Evolutionary conservation across 2,113 vertebrate genomes (phyloP), one percentile per base, ranked within the genome.

Genomic region (Falcunculus frontatus): DNA sequence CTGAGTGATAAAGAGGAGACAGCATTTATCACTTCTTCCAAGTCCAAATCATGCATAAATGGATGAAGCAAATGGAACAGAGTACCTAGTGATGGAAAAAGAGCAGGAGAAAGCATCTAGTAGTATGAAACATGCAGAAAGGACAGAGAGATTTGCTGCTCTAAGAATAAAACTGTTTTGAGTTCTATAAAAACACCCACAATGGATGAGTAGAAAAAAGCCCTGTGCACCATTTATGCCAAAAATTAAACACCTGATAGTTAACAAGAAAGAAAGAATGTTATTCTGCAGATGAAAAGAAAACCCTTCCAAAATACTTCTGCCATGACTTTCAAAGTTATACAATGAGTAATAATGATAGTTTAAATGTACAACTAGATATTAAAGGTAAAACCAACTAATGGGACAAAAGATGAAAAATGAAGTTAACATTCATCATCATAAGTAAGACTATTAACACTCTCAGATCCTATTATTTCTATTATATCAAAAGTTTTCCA

Each of bases 21-120:
- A 93, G 69, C 37, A 87, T 91, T 94, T 90, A 83, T 73, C 79
- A 67, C 33, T 77, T 83, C 39, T 80, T 77, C 37, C 22, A 68
- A 79, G 78, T 60, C 26, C 55, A 81, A 94, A 60, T 87, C 67
- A 80, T 93, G 82, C 67, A 96, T 91, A 94, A 94, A 93, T 90
- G 90, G 67, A 95, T 94, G 85, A 83, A 94, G 62, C 22, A 78
- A 94, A 52, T 13, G n/a, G 75, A 78, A 90, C 6, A 82, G 69
- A 78, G n/a, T 39, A 87, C 15, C n/a, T 23, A 64, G 30, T 26
- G 53, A 59, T n/a, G 22, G 84, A 37, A 85, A 80, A 90, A 56
- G 41, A 35, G 35, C 37, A 57, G 56, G 7, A 63, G 46, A 85
- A 76, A 91, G 13, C 2, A 29, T 27, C 65, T 22, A 68, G 47